phyloP scores from a whole-genome alignment of 2,113 vertebrate genomes.

The Poicephalus meyeri region DNA sequence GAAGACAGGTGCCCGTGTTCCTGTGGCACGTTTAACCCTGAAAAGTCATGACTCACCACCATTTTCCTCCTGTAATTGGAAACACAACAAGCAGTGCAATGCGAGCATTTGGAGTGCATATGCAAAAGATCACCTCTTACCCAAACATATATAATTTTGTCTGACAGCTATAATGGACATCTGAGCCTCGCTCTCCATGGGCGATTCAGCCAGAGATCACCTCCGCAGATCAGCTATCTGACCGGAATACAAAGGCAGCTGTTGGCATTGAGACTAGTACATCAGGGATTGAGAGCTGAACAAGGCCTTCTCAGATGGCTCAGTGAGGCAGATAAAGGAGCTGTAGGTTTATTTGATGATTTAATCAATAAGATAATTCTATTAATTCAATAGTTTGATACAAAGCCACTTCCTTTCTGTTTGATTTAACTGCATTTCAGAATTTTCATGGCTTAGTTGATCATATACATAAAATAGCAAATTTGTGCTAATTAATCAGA shows the following conservation, averaged over 20 bases:
- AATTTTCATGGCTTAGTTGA: constrained; percentile 38
- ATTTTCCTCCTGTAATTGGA: not conserved
- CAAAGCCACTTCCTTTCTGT: constrained; percentile 49
- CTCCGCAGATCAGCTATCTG: not conserved
- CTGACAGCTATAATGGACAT: constrained; percentile 21
- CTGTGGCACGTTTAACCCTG: not conserved
- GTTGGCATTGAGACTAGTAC: not conserved
- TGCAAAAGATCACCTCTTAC: not conserved
- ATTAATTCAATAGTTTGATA: constrained; percentile 56
- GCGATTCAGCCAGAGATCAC: not conserved
- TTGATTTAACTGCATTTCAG: constrained; percentile 51
- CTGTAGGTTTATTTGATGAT: constrained; percentile 43
- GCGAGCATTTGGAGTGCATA: not conserved
- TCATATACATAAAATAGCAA: constrained; percentile 20
- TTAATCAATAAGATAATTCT: constrained; percentile 61
- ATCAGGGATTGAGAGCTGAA: not conserved
- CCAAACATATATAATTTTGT: constrained; percentile 3
- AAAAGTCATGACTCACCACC: not conserved
- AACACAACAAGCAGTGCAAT: not conserved
- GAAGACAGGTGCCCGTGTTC: not conserved
- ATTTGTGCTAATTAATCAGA: constrained; percentile 29
- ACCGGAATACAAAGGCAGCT: not conserved
- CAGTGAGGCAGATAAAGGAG: constrained; percentile 17
- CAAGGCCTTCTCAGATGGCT: not conserved
- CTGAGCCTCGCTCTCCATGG: not conserved